These are phyloP conservation scores for Salarias fasciatus DNA, from an alignment of 2,797 vertebrate species.

Conservation along the genomic window DNA sequence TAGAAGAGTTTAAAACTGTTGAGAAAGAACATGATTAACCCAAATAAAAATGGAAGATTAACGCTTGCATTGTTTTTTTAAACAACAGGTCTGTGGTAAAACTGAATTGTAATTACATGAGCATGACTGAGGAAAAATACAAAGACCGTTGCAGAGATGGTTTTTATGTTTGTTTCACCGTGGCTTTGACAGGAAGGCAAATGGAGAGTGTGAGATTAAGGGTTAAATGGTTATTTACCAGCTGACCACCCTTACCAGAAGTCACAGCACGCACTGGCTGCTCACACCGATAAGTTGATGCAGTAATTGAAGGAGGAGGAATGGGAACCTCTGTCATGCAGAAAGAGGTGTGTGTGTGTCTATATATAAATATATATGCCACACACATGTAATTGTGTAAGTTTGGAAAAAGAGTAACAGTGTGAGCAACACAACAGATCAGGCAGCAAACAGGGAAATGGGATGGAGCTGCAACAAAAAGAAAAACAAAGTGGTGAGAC, in stretches of 20 bases:
- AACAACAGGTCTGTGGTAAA: slow-evolving; percentile 7
- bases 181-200: slow-evolving; percentile 20
- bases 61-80: background rate
- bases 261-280: slow-evolving; percentile 52
- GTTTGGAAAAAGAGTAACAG: background rate
- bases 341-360: slow-evolving; percentile 26
- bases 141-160: background rate
- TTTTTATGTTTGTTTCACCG: slow-evolving; percentile 15
- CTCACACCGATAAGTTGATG: slow-evolving; percentile 67
- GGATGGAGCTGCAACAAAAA: slow-evolving; percentile 50
- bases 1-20: background rate
- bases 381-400: background rate
- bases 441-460: slow-evolving; percentile 57
- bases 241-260: slow-evolving; percentile 36
- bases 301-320: slow-evolving; percentile 59
- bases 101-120: slow-evolving; percentile 19
- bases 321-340: slow-evolving; percentile 44
- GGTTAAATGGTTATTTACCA: slow-evolving; percentile 50
- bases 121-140: slow-evolving; percentile 1
- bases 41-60: background rate
- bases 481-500: slow-evolving; percentile 19
- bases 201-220: slow-evolving; percentile 26
- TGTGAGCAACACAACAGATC: slow-evolving; percentile 32
- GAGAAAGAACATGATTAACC: background rate
- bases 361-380: no score